Base-by-base conservation (phyloP, 2,113 vertebrate species). In the Gavialis gangeticus region DNA sequence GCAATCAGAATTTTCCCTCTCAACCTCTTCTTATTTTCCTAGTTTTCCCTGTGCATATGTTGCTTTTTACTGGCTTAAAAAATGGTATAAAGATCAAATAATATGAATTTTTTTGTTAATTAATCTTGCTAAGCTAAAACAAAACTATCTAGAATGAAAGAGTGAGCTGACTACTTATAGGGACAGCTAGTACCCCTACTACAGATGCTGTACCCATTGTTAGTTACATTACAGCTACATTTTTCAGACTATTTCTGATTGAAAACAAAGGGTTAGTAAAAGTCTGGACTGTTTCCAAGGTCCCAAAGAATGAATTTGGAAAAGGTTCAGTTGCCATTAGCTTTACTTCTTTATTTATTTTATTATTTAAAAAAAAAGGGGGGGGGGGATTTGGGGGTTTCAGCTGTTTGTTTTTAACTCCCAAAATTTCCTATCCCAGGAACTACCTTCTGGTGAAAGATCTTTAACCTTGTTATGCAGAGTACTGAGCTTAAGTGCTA, bases 191-290 rank as follows among this genome's bases (percentile, higher is more conserved):
- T 84, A 64, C 75, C 82, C 56, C 89, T 78, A 75, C 82, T 93
- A 88, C 81, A 82, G 82, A 73, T 94, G 59, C 28, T 64, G 86
- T 83, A 87, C 46, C 84, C 79, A 92, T 64, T 91, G 85, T 80
- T 3, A 25, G 88, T 93, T 85, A 82, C 89, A 58, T 88, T 91
- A 82, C 82, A 95, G 87, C 71, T 93, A 95, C 85, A 89, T 79
- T 82, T 96, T 96, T 89, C 93, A 87, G 84, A 91, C 92, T 94
- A 96, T 89, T 93, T 91, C 88, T 84, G 81, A 91, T 92, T 85
- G 89, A 83, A 97, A 96, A 95, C 84, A 95, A 95, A 95, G 91
- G 77, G 2, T 82, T 94, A 94, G 80, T 10, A 93, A 91, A 93
- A 95, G 62, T 64, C n/a, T 96, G 94, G 91, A 92, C 15, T 86